A percentile compares a stretch with the other conserved stretches of the same genome.
Conservation (phyloP, 1,140 invertebrate species). For the Tenebrio molitor region DNA sequence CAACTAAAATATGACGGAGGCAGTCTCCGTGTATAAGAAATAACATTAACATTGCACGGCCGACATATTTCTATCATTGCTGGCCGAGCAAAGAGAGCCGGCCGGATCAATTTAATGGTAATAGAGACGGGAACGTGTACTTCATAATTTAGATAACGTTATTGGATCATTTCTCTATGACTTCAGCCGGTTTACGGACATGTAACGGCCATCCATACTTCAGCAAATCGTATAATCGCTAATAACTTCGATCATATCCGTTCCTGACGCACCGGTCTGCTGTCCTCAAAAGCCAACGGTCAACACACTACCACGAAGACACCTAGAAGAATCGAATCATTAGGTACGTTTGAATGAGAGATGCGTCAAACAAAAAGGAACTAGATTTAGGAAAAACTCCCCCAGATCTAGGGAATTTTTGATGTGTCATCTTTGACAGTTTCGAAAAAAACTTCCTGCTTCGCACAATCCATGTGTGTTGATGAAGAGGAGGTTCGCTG, state of each 20-base stretch:
- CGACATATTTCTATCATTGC: constrained; percentile 44
- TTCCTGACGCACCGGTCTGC: constrained; percentile 33
- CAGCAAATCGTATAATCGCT: constrained; percentile 27
- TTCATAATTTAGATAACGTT: constrained; percentile 55
- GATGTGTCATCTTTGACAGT: too few species aligned
- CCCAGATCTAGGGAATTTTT: too few species aligned
- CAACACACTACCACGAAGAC: too few species aligned
- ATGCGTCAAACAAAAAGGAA: too few species aligned
- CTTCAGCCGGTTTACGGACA: constrained; percentile 29
- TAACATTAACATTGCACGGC: constrained; percentile 45
- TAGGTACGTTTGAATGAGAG: too few species aligned
- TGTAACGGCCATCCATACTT: constrained; percentile 28
- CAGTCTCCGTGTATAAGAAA: constrained; percentile 17
- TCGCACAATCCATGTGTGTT: too few species aligned
- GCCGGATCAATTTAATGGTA: constrained; percentile 51
- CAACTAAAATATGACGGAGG: constrained; percentile 35
- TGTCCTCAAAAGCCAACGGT: constrained; percentile 31
- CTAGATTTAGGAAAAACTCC: too few species aligned
- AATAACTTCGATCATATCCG: constrained; percentile 24
- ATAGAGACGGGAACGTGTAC: constrained; percentile 53
- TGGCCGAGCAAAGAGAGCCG: constrained; percentile 41
- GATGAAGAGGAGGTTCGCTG: constrained; percentile 33
- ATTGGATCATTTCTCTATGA: constrained; percentile 47
- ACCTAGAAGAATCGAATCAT: too few species aligned
- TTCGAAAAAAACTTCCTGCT: too few species aligned